Base-by-base conservation (phyloP, 2,797 vertebrate species). In the Miichthys miiuy region DNA sequence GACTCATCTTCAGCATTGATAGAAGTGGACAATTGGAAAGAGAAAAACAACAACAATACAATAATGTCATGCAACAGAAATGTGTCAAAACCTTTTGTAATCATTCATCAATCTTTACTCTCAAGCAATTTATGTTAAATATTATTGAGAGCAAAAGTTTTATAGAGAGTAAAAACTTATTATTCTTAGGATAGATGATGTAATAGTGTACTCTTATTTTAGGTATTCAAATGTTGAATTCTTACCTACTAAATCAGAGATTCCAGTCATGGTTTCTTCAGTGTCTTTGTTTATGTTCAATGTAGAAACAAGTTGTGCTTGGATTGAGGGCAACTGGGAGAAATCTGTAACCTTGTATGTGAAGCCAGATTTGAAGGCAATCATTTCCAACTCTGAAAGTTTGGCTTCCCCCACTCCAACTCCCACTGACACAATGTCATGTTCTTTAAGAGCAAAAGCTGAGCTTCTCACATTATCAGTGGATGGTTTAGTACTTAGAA, bases 381-480 rank as follows among this genome's bases (percentile, higher is more conserved):
- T 95, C 4, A 91, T 92, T 92, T 96, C 95, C 93, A 98, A 87
- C 68, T 97, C 96, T 2, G 92, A 83, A 73, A 91, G 69, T 84
- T 96, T 93, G 0, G 96, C 95, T 23, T 96, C 95, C 72, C 95
- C 94, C 0, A 97, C 92, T 88, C 96, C 97, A 0, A 97, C 94
- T 68, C 94, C 95, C 0, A 97, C 91, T 21, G 96, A 93, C 69
- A 96, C 85, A 0, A 96, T 96, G 27, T 94, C 95, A 2, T 93
- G 94, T 0, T 93, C 92, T 93, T 96, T 97, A 50, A 98, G 89
- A 65, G 94, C 87, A 68, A 86, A 84, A 0, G 96, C 95, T 62
- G 96, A 95, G n/a, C 90, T 93, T 82, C 80, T 93, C 68, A 97
- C 92, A 0, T 96, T 94, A 20, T 98, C 97, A 66, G 92, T 93